These are phyloP conservation scores for Tiliacea aurago DNA, from an alignment of 2,888 invertebrate species.

Conservation along the genomic window DNA sequence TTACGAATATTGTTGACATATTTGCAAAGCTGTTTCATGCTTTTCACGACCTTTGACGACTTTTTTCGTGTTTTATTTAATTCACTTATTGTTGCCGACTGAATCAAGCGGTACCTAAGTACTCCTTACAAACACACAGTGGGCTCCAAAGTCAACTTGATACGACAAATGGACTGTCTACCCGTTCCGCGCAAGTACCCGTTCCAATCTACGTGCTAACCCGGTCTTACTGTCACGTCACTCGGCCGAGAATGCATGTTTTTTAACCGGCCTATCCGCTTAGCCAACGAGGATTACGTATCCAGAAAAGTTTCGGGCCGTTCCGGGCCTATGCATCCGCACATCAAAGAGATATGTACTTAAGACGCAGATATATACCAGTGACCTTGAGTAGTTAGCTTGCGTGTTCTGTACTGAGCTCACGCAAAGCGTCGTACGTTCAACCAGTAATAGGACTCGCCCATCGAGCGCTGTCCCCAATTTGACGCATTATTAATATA, in stretches of 20 bases:
- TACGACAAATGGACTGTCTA: slow-evolving; percentile 45
- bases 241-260: slow-evolving; percentile 42
- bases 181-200: slow-evolving; percentile 48
- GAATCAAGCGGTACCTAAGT: background rate
- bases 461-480: too few relatives aligned
- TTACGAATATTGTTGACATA: background rate
- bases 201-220: slow-evolving; percentile 49
- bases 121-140: slow-evolving; percentile 13
- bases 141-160: slow-evolving; percentile 35
- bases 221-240: slow-evolving; percentile 40
- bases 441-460: too few relatives aligned
- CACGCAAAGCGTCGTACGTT: too few relatives aligned
- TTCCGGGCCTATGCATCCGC: slow-evolving; percentile 41
- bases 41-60: too few relatives aligned
- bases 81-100: background rate
- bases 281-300: slow-evolving; percentile 41
- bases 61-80: background rate
- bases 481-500: too few relatives aligned
- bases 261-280: slow-evolving; percentile 52
- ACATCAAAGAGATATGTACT: slow-evolving; percentile 52
- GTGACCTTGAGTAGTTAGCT: too few relatives aligned
- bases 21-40: slow-evolving; percentile 2
- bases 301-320: slow-evolving; percentile 41
- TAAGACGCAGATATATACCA: too few relatives aligned
- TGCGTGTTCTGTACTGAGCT: too few relatives aligned